A percentile compares a stretch with the other conserved stretches of the same genome.
Evolutionary conservation across 1,140 invertebrate genomes (phyloP).

Genomic region (Heliconius nattereri): DNA sequence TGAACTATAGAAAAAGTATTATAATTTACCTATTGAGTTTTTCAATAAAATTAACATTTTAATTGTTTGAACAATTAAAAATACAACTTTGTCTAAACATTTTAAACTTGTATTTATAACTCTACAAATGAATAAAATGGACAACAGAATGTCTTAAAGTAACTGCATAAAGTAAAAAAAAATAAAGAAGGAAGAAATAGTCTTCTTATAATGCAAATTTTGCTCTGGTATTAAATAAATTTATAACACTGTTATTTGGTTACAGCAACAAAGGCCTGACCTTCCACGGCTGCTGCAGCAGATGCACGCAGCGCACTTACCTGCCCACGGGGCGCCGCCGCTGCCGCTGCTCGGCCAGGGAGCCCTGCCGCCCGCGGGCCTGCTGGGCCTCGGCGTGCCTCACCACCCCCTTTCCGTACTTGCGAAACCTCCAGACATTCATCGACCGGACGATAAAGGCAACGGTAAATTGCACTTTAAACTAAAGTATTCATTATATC

Average conservation of each 20-base stretch:
- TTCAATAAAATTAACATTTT: no score
- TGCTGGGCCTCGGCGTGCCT: conserved; percentile 80
- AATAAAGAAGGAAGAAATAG: no score
- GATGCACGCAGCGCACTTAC: conserved; percentile 95
- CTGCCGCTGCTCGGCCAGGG: conserved; percentile 86
- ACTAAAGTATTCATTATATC: background rate
- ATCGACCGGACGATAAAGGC: conserved; percentile 81
- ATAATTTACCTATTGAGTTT: background rate
- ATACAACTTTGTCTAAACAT: no score
- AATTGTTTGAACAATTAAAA: no score
- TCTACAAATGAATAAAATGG: no score
- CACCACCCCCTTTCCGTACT: conserved; percentile 85
- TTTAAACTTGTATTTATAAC: no score
- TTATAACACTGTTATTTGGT: conserved; percentile 31
- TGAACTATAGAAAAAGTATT: no score
- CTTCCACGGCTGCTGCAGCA: conserved; percentile 90
- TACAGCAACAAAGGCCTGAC: conserved; percentile 90
- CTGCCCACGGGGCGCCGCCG: conserved; percentile 88
- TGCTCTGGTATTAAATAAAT: background rate
- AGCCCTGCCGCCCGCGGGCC: conserved; percentile 84
- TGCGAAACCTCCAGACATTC: conserved; percentile 86
- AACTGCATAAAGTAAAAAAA: no score
- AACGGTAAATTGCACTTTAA: conserved; percentile 81
- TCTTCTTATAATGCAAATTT: background rate
- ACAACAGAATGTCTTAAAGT: no score